Base-by-base conservation (phyloP, 2,888 invertebrate species). In the Rhingia rostrata region DNA sequence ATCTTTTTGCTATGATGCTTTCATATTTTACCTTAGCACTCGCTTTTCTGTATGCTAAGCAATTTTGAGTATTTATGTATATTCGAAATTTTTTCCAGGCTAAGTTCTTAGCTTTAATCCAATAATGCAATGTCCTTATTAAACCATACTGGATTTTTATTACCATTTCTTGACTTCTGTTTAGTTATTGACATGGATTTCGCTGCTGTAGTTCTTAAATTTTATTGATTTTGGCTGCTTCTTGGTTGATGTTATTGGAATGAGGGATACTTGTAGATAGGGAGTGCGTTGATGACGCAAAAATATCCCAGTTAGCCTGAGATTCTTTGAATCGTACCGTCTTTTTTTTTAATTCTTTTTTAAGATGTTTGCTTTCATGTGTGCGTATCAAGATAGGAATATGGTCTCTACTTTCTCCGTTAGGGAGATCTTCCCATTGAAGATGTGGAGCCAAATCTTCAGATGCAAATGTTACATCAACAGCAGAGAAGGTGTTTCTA, bases 111-210 rank as follows among this genome's bases (percentile, higher is more conserved):
- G 49, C 6, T 49, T 63, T 63, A 12, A 63, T n/a, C 30, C 12
- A 63, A 49, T 6, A 1, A 9, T 22, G 49, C 37, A 63, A 49
- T 63, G 4, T 49, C 30, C n/a, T 37, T 12, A 12, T 39, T 64
- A 39, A 39, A 49, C 37, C 63, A 63, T 49, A 37, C 49, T 2
- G 35, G 61, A 30, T 49, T 51, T 32, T 12, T 10, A 12, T 64
- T 64, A 12, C 32, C 4, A 9, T n/a, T 64, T 30, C 10, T 10
- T 35, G 47, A 22, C 6, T 63, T 63, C 3, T 4, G 30, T 49
- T 51, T 64, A 4, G 51, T 39, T 30, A 39, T 64, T 51, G 64
- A 30, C 30, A 66, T 66, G 14, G 66, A 30, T 53, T 66, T 66
- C 0, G 41, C 56, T 14, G 56, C 56, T 4, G 56, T 0, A 39